Evolutionary conservation across 2,797 vertebrate species (phyloP).

Genomic region (Halcyon chelicuti): DNA sequence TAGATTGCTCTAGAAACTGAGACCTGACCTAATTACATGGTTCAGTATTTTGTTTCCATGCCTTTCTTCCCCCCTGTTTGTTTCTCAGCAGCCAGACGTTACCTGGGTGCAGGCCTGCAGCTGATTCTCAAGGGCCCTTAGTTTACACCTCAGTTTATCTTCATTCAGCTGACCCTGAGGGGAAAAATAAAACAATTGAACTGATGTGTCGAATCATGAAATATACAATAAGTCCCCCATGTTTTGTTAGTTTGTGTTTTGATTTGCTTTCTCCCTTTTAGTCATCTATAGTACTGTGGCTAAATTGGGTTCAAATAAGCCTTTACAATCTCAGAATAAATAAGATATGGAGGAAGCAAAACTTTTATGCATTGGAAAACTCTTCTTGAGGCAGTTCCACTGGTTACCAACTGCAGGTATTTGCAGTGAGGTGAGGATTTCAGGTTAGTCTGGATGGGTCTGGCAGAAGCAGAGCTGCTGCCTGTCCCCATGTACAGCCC

Average conservation of each 20-base stretch:
- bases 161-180: conserved; percentile 90
- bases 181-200: not conserved
- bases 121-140: conserved; percentile 89
- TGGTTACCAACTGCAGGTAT: not conserved
- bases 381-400: not conserved
- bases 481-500: fast-evolving
- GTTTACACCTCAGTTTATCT: conserved; percentile 89
- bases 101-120: conserved; percentile 92
- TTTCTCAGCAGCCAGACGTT: conserved; percentile 28
- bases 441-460: not conserved
- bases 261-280: not conserved
- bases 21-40: not conserved
- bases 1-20: not conserved
- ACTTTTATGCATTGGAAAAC: not conserved
- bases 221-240: fast-evolving
- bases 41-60: not conserved
- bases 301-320: not conserved
- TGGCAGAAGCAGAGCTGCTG: not conserved
- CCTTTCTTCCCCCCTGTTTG: not conserved
- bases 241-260: not conserved
- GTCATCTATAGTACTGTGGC: not conserved
- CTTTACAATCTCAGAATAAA: fast-evolving
- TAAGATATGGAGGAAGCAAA: not conserved
- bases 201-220: not conserved
- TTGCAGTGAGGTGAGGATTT: not conserved